These are phyloP conservation scores for Paralichthys olivaceus DNA, from an alignment of 2,113 vertebrate genomes.

Conservation along the genomic window DNA sequence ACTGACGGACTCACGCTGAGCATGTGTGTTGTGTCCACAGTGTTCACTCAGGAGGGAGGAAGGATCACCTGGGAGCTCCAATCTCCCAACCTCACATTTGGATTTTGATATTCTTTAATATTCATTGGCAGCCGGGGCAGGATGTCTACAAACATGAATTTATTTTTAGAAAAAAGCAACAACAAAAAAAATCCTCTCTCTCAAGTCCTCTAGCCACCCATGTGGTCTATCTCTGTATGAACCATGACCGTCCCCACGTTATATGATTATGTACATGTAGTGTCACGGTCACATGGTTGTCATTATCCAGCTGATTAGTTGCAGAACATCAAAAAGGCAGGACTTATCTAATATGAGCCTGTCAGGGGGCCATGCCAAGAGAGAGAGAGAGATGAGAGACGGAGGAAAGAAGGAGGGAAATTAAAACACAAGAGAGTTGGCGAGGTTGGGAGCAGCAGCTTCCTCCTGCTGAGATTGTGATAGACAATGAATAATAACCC, in stretches of 20 bases:
- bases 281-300: slow-evolving; percentile 12
- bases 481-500: slow-evolving; percentile 42
- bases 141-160: background rate
- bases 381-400: background rate
- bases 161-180: background rate
- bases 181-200: background rate
- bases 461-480: slow-evolving; percentile 25
- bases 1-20: background rate
- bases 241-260: background rate
- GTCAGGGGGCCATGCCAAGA: slow-evolving; percentile 8
- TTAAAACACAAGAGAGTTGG: slow-evolving; percentile 18
- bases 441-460: slow-evolving; percentile 1
- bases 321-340: background rate
- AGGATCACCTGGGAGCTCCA: background rate
- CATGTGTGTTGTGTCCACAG: background rate
- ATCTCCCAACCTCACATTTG: background rate
- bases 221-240: background rate
- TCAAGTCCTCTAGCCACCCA: background rate
- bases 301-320: slow-evolving; percentile 16
- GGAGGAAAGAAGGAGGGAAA: background rate
- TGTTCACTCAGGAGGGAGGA: background rate
- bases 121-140: background rate
- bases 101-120: background rate
- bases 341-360: slow-evolving; percentile 22
- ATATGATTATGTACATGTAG: background rate